phyloP scores from a whole-genome alignment of 2,888 invertebrate genomes.

The Drosophila kanekoi region DNA sequence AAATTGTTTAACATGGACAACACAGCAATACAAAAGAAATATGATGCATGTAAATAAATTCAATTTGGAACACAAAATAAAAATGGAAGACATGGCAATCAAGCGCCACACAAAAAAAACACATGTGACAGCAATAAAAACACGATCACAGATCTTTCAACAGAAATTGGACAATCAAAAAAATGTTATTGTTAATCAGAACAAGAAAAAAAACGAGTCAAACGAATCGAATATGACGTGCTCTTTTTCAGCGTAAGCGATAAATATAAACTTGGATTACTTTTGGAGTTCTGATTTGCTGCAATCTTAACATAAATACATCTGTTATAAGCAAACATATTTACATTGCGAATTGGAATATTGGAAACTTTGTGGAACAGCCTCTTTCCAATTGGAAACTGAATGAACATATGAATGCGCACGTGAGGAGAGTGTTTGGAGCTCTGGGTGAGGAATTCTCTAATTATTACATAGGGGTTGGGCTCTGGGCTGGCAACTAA shows the following conservation, averaged over 20 bases:
- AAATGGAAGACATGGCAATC: constrained; percentile 45
- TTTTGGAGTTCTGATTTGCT: no score
- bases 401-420: neutral
- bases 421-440: neutral
- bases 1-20: constrained; percentile 78
- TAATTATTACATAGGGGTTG: neutral
- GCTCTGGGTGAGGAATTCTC: neutral
- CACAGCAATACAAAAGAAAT: constrained; percentile 67
- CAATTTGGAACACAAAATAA: constrained; percentile 58
- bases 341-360: no score
- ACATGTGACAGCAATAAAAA: constrained; percentile 33
- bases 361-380: no score
- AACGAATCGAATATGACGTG: constrained; percentile 20
- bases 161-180: constrained; percentile 58
- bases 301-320: no score
- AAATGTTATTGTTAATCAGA: constrained; percentile 59
- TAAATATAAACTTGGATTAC: no score
- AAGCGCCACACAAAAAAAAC: constrained; percentile 35
- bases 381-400: no score
- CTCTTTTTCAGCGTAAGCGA: constrained; percentile 10
- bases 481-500: neutral
- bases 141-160: constrained; percentile 51
- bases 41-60: constrained; percentile 80
- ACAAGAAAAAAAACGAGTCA: neutral
- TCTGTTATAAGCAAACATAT: no score